Conservation (phyloP, 64 coral and sea anemone species). For the Porites australiensis region DNA sequence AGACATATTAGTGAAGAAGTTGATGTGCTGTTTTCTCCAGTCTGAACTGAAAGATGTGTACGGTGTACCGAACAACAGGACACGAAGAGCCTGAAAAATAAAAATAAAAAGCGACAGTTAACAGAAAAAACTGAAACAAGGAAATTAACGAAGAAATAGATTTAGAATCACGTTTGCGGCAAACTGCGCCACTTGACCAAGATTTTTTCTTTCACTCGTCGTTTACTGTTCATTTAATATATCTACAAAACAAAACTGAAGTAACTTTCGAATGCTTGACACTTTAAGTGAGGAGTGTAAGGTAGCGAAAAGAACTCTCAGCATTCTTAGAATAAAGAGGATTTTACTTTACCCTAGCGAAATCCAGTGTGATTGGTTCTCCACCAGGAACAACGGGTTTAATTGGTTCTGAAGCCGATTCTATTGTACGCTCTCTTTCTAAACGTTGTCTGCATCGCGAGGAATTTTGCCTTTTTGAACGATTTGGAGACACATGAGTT, state of each 20-base stretch:
- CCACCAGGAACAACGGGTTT: conserved; percentile 53
- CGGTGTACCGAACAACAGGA: conserved; percentile 63
- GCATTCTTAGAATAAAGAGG: neutral
- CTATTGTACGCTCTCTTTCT: neutral
- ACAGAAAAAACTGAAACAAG: neutral
- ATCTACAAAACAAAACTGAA: no score
- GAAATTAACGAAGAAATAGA: no score
- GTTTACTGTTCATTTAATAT: no score
- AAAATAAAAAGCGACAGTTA: neutral
- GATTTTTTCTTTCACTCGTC: no score
- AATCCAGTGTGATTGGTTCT: conserved; percentile 50
- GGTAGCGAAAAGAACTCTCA: no score
- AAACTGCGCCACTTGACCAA: no score
- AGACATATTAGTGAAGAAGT: conserved; percentile 48
- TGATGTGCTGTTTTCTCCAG: conserved; percentile 73
- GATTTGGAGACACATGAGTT: neutral
- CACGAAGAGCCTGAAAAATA: conserved; percentile 41
- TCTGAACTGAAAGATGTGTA: conserved; percentile 63
- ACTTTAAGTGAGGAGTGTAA: no score
- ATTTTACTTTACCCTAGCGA: conserved; percentile 38
- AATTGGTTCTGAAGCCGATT: neutral
- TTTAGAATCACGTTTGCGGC: no score
- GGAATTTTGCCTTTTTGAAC: conserved; percentile 2
- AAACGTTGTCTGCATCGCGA: neutral
- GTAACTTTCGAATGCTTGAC: no score